These are phyloP conservation scores for Cheilosia impressa DNA, from an alignment of 2,888 invertebrate species.

Conservation along the genomic window DNA sequence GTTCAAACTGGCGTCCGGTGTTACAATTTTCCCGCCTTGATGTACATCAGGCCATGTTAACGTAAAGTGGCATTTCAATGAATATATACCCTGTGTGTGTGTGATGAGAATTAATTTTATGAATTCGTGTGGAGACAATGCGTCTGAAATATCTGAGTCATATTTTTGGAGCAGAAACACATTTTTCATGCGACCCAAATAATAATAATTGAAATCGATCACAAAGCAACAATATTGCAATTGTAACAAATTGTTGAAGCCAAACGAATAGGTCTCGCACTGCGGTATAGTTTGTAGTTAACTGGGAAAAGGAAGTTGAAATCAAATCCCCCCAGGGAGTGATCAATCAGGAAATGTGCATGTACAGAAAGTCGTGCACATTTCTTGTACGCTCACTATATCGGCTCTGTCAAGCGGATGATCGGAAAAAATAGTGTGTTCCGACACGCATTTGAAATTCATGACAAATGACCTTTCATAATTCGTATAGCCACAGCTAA, in stretches of 20 bases:
- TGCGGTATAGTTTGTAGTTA: background rate
- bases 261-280: background rate
- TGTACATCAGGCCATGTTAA: conserved; percentile 21
- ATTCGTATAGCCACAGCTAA: conserved; percentile 33
- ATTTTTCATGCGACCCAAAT: conserved; percentile 33
- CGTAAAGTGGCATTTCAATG: conserved; percentile 33
- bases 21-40: conserved; percentile 70
- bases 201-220: conserved; percentile 43
- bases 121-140: conserved; percentile 30
- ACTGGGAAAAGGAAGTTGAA: conserved; percentile 55
- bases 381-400: conserved; percentile 39
- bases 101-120: conserved; percentile 70
- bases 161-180: conserved; percentile 26
- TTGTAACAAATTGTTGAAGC: conserved; percentile 34
- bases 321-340: conserved; percentile 64
- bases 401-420: conserved; percentile 35
- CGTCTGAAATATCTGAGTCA: conserved; percentile 42
- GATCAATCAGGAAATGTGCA: conserved; percentile 73
- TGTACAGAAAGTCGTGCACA: conserved; percentile 50
- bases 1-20: conserved; percentile 18
- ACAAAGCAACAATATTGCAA: conserved; percentile 51
- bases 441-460: conserved; percentile 68
- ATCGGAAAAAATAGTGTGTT: conserved; percentile 20
- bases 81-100: conserved; percentile 18
- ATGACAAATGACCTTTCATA: conserved; percentile 75